These are phyloP conservation scores for Illadopsis cleaveri DNA, from an alignment of 2,113 vertebrate species.

Conservation along the genomic window DNA sequence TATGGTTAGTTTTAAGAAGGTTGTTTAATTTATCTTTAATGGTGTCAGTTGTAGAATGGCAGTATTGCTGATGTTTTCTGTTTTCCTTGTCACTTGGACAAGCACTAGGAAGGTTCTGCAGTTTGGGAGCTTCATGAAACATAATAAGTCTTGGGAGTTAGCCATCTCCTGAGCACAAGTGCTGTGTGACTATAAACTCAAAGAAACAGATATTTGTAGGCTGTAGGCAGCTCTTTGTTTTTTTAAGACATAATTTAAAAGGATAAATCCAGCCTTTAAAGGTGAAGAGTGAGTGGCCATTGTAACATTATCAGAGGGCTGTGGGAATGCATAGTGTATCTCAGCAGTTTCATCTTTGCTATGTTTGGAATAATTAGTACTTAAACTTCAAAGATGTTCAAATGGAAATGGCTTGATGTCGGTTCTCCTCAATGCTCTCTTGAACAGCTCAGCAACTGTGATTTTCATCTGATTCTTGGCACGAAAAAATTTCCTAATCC, in stretches of 20 bases:
- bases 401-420: not conserved
- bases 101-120: not conserved
- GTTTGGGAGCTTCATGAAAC: not conserved
- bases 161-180: not conserved
- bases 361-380: not conserved
- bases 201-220: not conserved
- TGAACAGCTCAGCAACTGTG: not conserved
- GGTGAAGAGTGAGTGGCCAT: not conserved
- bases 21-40: not conserved
- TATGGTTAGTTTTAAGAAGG: not conserved
- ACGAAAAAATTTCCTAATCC: not conserved
- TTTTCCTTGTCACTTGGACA: not conserved
- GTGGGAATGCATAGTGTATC: not conserved
- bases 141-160: not conserved
- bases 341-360: not conserved
- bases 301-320: not conserved
- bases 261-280: not conserved
- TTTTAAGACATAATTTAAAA: not conserved
- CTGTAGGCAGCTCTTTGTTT: not conserved
- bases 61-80: not conserved
- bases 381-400: not conserved
- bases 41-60: not conserved
- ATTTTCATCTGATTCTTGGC: slow-evolving; percentile 7
- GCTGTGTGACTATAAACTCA: not conserved
- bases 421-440: not conserved